Conservation (phyloP, 2,888 invertebrate species). For the Nephrotoma flavescens region DNA sequence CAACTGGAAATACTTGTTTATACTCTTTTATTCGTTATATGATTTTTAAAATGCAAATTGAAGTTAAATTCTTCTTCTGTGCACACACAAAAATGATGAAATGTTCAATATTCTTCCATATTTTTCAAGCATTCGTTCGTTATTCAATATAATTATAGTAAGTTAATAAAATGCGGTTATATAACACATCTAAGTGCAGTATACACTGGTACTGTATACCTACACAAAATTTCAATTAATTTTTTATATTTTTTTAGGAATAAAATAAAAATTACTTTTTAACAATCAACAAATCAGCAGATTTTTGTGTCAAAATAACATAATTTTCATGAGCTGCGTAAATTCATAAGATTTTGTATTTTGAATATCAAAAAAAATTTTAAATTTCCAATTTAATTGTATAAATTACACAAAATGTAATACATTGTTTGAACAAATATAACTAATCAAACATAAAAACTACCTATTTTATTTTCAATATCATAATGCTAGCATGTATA, state of each 20-base stretch:
- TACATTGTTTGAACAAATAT: too few relatives aligned
- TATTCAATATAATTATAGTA: not conserved
- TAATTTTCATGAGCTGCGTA: too few relatives aligned
- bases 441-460: too few relatives aligned
- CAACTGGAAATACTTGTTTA: not conserved
- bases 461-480: too few relatives aligned
- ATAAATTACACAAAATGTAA: too few relatives aligned
- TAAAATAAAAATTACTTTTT: not conserved
- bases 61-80: not conserved
- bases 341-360: too few relatives aligned
- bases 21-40: not conserved
- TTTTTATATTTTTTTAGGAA: not conserved
- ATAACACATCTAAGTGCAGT: not conserved
- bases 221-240: not conserved
- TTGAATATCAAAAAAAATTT: too few relatives aligned
- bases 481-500: too few relatives aligned
- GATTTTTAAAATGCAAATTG: not conserved
- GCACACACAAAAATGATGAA: not conserved
- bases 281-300: too few relatives aligned
- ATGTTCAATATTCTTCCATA: not conserved
- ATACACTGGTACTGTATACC: not conserved
- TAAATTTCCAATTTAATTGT: too few relatives aligned
- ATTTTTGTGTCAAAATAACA: too few relatives aligned
- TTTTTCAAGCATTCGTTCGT: not conserved
- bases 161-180: not conserved